A percentile compares a stretch with the other conserved stretches of the same genome.
Evolutionary conservation across 2,888 invertebrate genomes (phyloP).

Genomic region (Thera britannica): DNA sequence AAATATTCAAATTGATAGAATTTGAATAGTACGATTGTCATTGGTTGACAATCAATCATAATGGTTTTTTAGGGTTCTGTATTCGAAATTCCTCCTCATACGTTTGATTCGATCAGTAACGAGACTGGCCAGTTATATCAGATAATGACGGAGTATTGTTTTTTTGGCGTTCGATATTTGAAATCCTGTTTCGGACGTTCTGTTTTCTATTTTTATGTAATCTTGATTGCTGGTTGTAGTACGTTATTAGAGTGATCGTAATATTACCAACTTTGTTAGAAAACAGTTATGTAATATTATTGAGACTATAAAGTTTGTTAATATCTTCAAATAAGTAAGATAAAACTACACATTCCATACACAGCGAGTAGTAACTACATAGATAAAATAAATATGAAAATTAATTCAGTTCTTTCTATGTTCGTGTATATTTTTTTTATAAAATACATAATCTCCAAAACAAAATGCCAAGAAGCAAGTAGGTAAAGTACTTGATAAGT

Average conservation of each 20-base stretch:
- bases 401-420: not conserved
- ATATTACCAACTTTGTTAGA: slow-evolving; percentile 22
- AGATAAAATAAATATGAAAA: not conserved
- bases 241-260: slow-evolving; percentile 37
- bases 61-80: slow-evolving; percentile 54
- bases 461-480: not conserved
- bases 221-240: slow-evolving; percentile 43
- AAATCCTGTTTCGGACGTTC: slow-evolving; percentile 46
- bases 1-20: slow-evolving; percentile 79
- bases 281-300: slow-evolving; percentile 31
- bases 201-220: slow-evolving; percentile 48
- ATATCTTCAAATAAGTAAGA: not conserved
- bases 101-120: slow-evolving; percentile 68
- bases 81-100: slow-evolving; percentile 78
- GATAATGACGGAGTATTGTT: slow-evolving; percentile 49
- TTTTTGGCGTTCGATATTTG: slow-evolving; percentile 45
- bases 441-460: not conserved
- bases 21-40: slow-evolving; percentile 81
- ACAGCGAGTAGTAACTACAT: not conserved
- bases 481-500: not conserved
- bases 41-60: slow-evolving; percentile 83
- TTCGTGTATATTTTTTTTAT: not conserved
- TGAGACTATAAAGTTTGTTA: slow-evolving; percentile 6
- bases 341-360: not conserved
- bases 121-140: slow-evolving; percentile 62